These are phyloP conservation scores for Cavia aperea DNA, from an alignment of 2,113 vertebrate genomes.

Conservation along the genomic window DNA sequence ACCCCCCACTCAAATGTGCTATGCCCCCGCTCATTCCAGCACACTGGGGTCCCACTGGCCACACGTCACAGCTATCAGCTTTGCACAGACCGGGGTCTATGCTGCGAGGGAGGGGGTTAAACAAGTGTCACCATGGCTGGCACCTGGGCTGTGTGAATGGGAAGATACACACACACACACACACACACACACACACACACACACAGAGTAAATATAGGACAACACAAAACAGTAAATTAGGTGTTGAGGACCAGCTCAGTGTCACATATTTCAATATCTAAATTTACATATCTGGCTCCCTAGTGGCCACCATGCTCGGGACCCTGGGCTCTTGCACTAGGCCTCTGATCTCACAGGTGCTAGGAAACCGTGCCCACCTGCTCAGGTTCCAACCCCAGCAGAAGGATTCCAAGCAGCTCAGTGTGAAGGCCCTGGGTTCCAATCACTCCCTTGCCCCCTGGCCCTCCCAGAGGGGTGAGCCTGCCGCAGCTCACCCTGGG, in stretches of 20 bases:
- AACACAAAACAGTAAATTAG: background rate
- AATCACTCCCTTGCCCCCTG: background rate
- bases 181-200: no score
- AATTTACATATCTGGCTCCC: background rate
- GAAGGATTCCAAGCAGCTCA: background rate
- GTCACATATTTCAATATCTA: background rate
- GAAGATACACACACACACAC: background rate
- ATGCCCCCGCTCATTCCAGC: background rate
- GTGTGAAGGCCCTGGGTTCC: background rate
- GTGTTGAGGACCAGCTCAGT: background rate
- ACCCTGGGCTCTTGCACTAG: accelerated
- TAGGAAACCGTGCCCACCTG: background rate
- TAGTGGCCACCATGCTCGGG: background rate
- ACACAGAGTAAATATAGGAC: no score
- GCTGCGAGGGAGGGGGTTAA: background rate
- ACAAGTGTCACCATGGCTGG: background rate
- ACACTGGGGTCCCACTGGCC: background rate
- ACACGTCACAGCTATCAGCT: conserved; percentile 7
- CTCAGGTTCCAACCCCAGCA: background rate
- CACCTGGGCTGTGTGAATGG: background rate
- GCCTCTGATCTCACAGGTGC: background rate
- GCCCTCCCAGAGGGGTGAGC: background rate
- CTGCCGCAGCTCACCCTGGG: no score
- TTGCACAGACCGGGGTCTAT: background rate
- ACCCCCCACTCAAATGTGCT: background rate